These are phyloP conservation scores for Myotis lucifugus DNA, from an alignment of 2,113 vertebrate genomes.

Conservation along the genomic window DNA sequence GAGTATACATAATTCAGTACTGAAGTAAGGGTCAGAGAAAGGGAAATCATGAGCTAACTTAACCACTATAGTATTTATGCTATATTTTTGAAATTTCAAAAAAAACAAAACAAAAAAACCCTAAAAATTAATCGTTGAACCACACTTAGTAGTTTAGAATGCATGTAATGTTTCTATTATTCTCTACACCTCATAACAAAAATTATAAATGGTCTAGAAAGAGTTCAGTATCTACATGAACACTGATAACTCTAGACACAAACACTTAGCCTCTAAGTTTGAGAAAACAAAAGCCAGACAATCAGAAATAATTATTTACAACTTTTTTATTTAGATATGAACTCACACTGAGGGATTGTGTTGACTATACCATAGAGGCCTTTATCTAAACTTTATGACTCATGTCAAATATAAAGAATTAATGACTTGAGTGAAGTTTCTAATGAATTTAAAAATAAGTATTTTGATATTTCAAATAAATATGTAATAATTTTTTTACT, in stretches of 20 bases:
- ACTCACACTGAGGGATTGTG: neutral
- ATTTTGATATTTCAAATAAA: slow-evolving; percentile 35
- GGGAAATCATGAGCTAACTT: neutral
- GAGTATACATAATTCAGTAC: neutral
- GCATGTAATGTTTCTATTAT: neutral
- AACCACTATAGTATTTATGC: neutral
- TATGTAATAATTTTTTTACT: neutral
- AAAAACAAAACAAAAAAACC: neutral
- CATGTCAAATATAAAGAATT: neutral
- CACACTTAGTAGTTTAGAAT: neutral
- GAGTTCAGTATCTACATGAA: neutral
- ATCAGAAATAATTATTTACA: neutral
- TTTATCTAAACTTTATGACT: neutral
- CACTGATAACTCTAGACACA: neutral
- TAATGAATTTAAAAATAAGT: slow-evolving; percentile 35
- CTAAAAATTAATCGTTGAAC: neutral
- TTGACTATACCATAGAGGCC: neutral
- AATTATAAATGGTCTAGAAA: neutral
- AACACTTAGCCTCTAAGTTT: neutral
- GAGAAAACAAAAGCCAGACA: neutral
- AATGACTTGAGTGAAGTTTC: neutral
- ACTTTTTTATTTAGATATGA: slow-evolving; percentile 11
- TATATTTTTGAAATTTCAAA: neutral
- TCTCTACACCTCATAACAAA: neutral
- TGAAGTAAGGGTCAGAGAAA: neutral